phyloP scores from a whole-genome alignment of 2,113 vertebrate genomes.

The Lethenteron reissneri region DNA sequence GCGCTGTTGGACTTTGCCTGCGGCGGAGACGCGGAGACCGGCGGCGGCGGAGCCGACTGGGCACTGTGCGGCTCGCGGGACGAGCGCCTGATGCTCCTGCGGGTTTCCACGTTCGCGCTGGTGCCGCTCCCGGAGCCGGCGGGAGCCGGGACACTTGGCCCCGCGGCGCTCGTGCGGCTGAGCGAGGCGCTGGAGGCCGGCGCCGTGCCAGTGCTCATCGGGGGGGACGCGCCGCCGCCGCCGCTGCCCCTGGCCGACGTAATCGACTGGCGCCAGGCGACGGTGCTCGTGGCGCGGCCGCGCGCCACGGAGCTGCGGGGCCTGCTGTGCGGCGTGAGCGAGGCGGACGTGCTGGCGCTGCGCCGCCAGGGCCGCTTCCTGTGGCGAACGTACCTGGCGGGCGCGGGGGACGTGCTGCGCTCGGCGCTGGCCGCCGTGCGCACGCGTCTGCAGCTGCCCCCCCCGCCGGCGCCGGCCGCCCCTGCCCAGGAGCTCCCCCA shows the following conservation, averaged over 20 bases:
- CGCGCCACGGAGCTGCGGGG: slow-evolving; percentile 91
- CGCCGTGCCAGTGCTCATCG: slow-evolving; percentile 67
- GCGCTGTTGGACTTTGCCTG: background rate
- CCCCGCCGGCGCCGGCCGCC: slow-evolving; percentile 73
- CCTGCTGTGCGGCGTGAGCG: slow-evolving; percentile 71
- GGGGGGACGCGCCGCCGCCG: slow-evolving; percentile 52
- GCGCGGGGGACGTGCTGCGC: slow-evolving; percentile 57
- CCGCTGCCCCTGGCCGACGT: slow-evolving; percentile 67
- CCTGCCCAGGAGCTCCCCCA: slow-evolving; percentile 72
- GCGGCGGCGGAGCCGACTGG: slow-evolving; percentile 44
- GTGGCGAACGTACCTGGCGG: slow-evolving; percentile 94
- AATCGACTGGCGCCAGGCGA: slow-evolving; percentile 75
- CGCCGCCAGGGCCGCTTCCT: slow-evolving; percentile 84
- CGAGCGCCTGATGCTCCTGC: slow-evolving; percentile 69
- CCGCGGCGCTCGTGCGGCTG: slow-evolving; percentile 63
- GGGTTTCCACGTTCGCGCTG: slow-evolving; percentile 75
- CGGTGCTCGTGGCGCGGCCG: slow-evolving; percentile 57
- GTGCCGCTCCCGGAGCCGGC: slow-evolving; percentile 64
- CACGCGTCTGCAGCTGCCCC: slow-evolving; percentile 79
- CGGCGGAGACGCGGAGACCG: too few species aligned
- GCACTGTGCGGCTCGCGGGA: slow-evolving; percentile 77
- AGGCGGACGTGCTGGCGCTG: slow-evolving; percentile 74
- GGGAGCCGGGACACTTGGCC: slow-evolving; percentile 44
- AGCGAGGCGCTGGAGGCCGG: slow-evolving; percentile 87
- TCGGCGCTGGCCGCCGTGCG: slow-evolving; percentile 67